Base-by-base conservation (phyloP, 1,140 invertebrate species). In the Zaprionus camerounensis region DNA sequence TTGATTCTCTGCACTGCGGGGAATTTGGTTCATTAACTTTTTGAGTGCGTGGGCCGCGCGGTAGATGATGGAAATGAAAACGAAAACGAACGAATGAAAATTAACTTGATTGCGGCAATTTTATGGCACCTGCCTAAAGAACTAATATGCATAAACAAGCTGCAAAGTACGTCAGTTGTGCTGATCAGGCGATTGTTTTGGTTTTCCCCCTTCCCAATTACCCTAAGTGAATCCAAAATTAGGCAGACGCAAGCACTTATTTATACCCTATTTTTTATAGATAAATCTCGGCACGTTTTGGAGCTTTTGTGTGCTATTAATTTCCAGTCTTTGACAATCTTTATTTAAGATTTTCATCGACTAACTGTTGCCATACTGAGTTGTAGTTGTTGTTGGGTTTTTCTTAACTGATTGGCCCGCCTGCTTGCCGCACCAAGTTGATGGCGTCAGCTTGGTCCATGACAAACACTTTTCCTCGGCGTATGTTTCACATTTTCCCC, bases 391-490 rank as follows among this genome's bases (percentile, higher is more conserved):
- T 44, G 51, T 49, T 55, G 34, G 24, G n/a, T 51, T 64, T 41
- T 59, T 15, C 55, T 59, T 31, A 53, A 41, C 71, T 59, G 65
- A 68, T 73, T 74, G 57, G 71, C 51, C 34, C 28, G 57, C 34
- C 57, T 71, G 67, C 57, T 71, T 24, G 20, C 15, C 38, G 20
- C 41, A 56, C 22, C 59, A 11, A 65, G 34, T 84, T 80, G 59
- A 73, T 87, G 80, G 78, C 83, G 84, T 83, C 83, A 87, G 84
- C 49, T 31, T 9, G 44, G 46, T 44, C 44, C 70, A 72, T 77
- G 75, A 77, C 71, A 77, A 77, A 73, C 70, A 77, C 64, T 77
- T 77, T 73, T 71, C 53, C 9, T 53, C n/a, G 28, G 31, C 49
- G 58, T 41, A 61, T 61, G 58, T 61, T 61, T 56, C 64, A 28